Percentiles rank a stretch among this genome's conserved stretches.
Conservation (phyloP, 2,113 vertebrate species). For the Elanus axillaris region DNA sequence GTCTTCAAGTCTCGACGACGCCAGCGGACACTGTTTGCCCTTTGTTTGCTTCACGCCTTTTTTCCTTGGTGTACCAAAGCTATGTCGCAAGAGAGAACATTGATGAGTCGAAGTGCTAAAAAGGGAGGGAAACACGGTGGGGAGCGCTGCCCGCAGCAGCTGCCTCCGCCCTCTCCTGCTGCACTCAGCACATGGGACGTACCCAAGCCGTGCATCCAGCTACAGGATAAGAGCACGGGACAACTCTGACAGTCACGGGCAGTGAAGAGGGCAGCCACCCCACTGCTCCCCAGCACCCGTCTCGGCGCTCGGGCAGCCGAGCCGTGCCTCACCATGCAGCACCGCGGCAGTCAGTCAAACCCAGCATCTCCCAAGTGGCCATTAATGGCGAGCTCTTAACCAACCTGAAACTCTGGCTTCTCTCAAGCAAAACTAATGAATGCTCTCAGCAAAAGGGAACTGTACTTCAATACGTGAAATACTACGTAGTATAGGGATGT, state of each 20-base stretch:
- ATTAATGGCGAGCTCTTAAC: not conserved
- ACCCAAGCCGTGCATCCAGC: not conserved
- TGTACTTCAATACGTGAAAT: not conserved
- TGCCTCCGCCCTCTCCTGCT: not conserved
- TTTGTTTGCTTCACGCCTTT: not conserved
- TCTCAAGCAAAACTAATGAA: slow-evolving; percentile 11
- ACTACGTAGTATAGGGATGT: rapidly evolving
- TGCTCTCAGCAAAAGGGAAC: not conserved
- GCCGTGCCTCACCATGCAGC: not conserved
- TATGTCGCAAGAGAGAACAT: not conserved
- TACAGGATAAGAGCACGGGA: not conserved
- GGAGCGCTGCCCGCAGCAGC: rapidly evolving
- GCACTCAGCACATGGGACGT: rapidly evolving
- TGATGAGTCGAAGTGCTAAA: not conserved
- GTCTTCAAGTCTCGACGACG: rapidly evolving
- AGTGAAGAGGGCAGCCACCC: not conserved
- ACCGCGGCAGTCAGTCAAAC: not conserved
- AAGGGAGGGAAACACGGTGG: not conserved
- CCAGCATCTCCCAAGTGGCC: not conserved
- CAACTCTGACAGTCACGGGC: not conserved
- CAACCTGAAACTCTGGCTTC: not conserved
- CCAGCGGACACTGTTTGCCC: not conserved
- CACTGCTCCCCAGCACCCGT: not conserved
- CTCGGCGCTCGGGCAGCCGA: not conserved
- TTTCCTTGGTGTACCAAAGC: not conserved